Evolutionary conservation across 2,888 invertebrate genomes (phyloP).

Genomic region (Rhagonycha fulva): DNA sequence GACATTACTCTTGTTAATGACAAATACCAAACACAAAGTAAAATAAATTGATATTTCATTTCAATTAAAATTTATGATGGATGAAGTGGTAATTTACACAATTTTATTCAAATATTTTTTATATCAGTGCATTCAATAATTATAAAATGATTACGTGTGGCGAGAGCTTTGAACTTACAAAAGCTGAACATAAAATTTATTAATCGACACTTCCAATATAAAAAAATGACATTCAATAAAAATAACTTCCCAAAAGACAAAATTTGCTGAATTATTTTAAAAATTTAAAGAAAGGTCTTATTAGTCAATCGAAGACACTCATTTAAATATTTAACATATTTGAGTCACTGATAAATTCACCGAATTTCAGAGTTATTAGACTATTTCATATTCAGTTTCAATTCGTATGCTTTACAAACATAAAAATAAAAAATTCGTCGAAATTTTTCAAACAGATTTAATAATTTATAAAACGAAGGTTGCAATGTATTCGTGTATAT

Average conservation of each 20-base stretch:
- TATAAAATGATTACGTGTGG: background rate
- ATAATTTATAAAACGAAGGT: slow-evolving; percentile 36
- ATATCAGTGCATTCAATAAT: background rate
- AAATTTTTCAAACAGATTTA: slow-evolving; percentile 24
- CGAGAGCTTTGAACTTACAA: background rate
- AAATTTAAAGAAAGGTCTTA: background rate
- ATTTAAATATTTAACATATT: background rate
- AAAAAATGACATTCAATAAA: background rate
- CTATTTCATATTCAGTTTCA: slow-evolving; percentile 2
- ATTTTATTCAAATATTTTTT: background rate
- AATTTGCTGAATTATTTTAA: background rate
- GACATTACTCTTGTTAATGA: background rate
- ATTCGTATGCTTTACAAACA: background rate
- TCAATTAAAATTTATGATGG: background rate
- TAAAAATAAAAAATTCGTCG: background rate
- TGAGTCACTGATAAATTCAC: background rate
- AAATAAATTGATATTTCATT: background rate
- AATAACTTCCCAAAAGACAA: background rate
- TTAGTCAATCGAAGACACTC: background rate
- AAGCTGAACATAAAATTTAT: background rate
- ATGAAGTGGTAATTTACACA: background rate
- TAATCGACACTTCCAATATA: background rate
- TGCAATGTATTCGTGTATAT: slow-evolving; percentile 20
- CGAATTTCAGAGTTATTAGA: background rate
- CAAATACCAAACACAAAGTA: background rate